Conservation (phyloP, 2,113 vertebrate species). For the Psephotus haematonotus region DNA sequence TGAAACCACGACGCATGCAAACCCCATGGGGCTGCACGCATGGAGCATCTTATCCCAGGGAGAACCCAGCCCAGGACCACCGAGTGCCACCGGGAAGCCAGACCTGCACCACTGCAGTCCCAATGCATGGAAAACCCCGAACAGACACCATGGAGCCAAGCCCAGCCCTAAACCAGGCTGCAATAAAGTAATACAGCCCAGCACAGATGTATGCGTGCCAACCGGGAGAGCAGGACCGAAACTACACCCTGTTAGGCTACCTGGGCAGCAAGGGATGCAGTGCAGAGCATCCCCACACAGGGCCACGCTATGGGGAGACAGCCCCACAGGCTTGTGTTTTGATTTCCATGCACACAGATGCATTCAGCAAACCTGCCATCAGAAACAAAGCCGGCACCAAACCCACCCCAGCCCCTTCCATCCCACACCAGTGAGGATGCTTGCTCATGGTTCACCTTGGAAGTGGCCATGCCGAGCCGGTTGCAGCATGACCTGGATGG, state of each 20-base stretch:
- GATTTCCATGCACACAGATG: background rate
- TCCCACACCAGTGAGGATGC: background rate
- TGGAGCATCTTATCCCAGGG: fast-evolving
- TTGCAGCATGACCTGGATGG: background rate
- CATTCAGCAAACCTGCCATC: background rate
- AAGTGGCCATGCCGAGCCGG: background rate
- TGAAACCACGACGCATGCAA: background rate
- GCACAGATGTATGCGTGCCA: background rate
- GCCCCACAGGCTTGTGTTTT: background rate
- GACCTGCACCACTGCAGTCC: background rate
- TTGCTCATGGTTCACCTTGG: background rate
- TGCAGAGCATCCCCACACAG: background rate
- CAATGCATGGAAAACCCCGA: background rate
- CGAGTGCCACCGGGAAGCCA: fast-evolving
- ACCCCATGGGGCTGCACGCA: background rate
- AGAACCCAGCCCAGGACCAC: background rate
- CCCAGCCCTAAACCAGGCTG: conserved; percentile 15
- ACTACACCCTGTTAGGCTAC: background rate
- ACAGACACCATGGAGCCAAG: background rate
- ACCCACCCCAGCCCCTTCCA: background rate
- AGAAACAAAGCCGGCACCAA: background rate
- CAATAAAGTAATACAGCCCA: conserved; percentile 28
- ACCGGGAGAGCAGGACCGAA: background rate
- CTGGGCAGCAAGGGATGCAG: background rate
- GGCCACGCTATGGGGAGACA: fast-evolving